A percentile compares a stretch with the other conserved stretches of the same genome.
Evolutionary conservation across 2,113 vertebrate genomes (phyloP).

Genomic region (Nycticorax nycticorax): DNA sequence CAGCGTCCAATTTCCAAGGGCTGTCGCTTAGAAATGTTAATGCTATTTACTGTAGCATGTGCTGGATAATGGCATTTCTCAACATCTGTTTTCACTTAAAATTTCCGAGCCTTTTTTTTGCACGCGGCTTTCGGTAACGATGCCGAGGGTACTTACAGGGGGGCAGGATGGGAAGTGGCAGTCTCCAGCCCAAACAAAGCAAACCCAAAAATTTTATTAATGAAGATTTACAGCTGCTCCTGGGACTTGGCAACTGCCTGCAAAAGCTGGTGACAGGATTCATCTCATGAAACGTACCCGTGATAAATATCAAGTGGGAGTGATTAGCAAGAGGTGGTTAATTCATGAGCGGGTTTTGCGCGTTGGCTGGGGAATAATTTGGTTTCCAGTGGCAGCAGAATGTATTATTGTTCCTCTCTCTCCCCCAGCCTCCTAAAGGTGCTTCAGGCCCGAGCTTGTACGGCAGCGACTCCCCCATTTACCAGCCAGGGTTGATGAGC

Average conservation of each 20-base stretch:
- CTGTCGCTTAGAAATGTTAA: constrained; percentile 16
- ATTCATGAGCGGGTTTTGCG: constrained; percentile 46
- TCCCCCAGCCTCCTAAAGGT: not conserved
- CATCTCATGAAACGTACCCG: constrained; percentile 38
- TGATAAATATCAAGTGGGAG: constrained; percentile 60
- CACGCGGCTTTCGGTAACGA: not conserved
- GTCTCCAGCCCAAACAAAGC: constrained; percentile 76
- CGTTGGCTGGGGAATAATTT: not conserved
- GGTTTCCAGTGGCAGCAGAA: constrained; percentile 16
- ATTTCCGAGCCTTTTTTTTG: not conserved
- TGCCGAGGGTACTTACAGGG: constrained; percentile 50
- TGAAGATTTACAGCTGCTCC: constrained; percentile 89
- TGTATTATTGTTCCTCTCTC: not conserved
- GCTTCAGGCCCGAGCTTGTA: not conserved
- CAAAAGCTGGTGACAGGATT: constrained; percentile 79
- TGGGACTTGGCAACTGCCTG: constrained; percentile 75
- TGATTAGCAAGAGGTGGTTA: constrained; percentile 57
- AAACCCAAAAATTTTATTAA: constrained; percentile 72
- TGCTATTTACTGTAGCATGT: not conserved
- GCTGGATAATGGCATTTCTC: constrained; percentile 24
- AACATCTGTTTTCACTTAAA: constrained; percentile 60
- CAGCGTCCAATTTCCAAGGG: not conserved
- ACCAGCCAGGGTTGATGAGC: not conserved
- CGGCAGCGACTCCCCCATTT: not conserved
- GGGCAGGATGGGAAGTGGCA: constrained; percentile 39